Conservation (phyloP, 2,888 invertebrate species). For the Ochlodes sylvanus region DNA sequence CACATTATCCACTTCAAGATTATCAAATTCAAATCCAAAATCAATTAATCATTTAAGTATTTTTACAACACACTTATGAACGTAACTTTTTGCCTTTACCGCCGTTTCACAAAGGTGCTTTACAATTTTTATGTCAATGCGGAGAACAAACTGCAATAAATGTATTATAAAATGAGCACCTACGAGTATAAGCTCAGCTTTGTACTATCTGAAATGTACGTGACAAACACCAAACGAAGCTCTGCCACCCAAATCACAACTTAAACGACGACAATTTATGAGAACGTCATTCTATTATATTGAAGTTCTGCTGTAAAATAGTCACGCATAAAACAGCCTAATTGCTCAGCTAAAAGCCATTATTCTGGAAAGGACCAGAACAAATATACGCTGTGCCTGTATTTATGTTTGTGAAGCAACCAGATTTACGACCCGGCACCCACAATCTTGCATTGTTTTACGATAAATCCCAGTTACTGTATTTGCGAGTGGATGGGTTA, state of each 20-base stretch:
- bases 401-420: slow-evolving; percentile 37
- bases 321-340: slow-evolving; percentile 29
- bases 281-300: slow-evolving; percentile 2
- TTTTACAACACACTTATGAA: too few relatives aligned
- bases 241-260: not conserved
- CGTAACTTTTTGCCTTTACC: too few relatives aligned
- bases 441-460: slow-evolving; percentile 38
- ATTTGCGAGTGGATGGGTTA: slow-evolving; percentile 22
- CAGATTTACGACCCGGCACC: slow-evolving; percentile 28
- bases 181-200: too few relatives aligned
- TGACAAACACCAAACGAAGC: too few relatives aligned
- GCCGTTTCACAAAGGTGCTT: too few relatives aligned
- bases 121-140: too few relatives aligned
- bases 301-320: slow-evolving; percentile 12
- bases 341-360: slow-evolving; percentile 35
- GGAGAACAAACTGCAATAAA: too few relatives aligned
- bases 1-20: too few relatives aligned
- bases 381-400: slow-evolving; percentile 33
- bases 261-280: not conserved
- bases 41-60: too few relatives aligned
- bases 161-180: too few relatives aligned
- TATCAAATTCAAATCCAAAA: too few relatives aligned
- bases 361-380: slow-evolving; percentile 31
- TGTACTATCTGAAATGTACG: too few relatives aligned
- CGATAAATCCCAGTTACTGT: slow-evolving; percentile 29